phyloP scores from a whole-genome alignment of 2,113 vertebrate species.

The Festucalex cinctus region DNA sequence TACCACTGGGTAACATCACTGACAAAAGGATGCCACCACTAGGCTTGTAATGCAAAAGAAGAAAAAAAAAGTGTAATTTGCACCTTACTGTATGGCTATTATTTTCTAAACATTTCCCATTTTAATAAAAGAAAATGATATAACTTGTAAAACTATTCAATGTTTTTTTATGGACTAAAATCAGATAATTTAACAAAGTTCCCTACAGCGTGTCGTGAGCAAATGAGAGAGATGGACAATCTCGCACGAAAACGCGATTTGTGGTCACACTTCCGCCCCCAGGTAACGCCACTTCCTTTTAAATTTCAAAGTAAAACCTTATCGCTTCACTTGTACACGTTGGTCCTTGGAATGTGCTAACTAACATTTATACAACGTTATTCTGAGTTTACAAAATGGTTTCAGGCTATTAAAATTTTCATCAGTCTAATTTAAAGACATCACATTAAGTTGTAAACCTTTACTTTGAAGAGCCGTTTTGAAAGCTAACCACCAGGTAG shows the following conservation, averaged over 20 bases:
- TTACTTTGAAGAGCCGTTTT: constrained; percentile 55
- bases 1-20: constrained; percentile 16
- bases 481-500: not conserved
- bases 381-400: not conserved
- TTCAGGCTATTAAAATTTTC: not conserved
- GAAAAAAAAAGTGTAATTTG: constrained; percentile 47
- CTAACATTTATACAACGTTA: not conserved
- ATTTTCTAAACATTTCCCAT: constrained; percentile 65
- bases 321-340: fast-evolving
- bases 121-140: constrained; percentile 70
- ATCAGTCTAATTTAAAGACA: not conserved
- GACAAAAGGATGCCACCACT: constrained; percentile 41
- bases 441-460: not conserved
- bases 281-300: not conserved
- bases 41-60: constrained; percentile 33
- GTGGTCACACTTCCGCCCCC: not conserved
- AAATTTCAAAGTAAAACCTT: constrained; percentile 23
- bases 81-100: constrained; percentile 68
- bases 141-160: constrained; percentile 18
- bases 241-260: constrained; percentile 16
- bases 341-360: not conserved
- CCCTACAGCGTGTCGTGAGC: not conserved
- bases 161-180: not conserved
- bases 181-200: not conserved
- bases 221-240: too few species aligned